Base-by-base conservation (phyloP, 2,888 invertebrate genomes). In the Salticus scenicus region DNA sequence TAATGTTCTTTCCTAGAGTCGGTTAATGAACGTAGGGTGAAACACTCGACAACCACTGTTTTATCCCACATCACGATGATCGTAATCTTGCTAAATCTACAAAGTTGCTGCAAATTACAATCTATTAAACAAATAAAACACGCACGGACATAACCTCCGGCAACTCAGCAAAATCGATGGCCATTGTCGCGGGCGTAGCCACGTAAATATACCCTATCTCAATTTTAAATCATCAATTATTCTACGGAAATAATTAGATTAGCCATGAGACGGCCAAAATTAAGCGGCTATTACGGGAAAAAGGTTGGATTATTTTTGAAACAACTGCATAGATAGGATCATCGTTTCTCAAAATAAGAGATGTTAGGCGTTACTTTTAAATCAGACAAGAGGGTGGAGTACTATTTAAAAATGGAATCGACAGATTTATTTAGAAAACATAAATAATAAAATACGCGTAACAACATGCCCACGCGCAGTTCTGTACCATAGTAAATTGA, bases 121-220 rank as follows among this genome's bases (percentile, higher is more conserved):
- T 37, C 37, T 7, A 7, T 37, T 7, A 10, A 57, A 57, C 57
- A 24, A 24, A 64, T 66, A 41, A 14, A 79, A 72, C 69, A 41
- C n/a, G 78, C 57, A 57, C 70, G 63, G 64, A 37, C 73, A 69
- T 67, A 73, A 80, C 73, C 80, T 80, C 80, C 67, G 33, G 42
- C 79, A 66, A 57, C 79, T n/a, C 79, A 33, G 67, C 72, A 66
- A 73, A 72, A 80, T 80, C 80, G 80, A 80, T 80, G 73, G 73
- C 30, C 69, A 73, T 72, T 72, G 51, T 37, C 80, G 33, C 80
- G 71, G 79, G 79, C 72, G 79, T 79, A 64, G 71, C 24, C 57
- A 57, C 24, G 24, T 24, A 57, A 57, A 57, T 57, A n/a, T n/a
- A 57, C 4, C 24, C 24, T 24, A 57, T 57, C 57, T 57, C 57